phyloP scores from a whole-genome alignment of 1,140 invertebrate genomes.

The Monochamus saltuarius region DNA sequence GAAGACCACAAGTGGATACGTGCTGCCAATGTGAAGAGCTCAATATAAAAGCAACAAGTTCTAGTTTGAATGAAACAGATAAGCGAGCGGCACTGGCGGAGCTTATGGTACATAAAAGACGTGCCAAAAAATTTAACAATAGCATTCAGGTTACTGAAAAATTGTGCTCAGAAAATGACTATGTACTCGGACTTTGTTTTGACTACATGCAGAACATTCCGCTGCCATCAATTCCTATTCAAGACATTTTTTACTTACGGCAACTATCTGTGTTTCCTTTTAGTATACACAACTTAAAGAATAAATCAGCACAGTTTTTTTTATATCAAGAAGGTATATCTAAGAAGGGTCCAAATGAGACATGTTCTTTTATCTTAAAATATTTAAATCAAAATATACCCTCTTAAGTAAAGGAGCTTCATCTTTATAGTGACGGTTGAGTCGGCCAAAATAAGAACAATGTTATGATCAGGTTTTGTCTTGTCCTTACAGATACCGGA shows the following conservation, averaged over 20 bases:
- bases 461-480: too few relatives aligned
- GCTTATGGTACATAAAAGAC: slow-evolving; percentile 29
- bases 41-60: slow-evolving; percentile 13
- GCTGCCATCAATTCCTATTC: slow-evolving; percentile 21
- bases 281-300: slow-evolving; percentile 9
- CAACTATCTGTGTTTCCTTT: slow-evolving; percentile 6
- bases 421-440: too few relatives aligned
- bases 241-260: slow-evolving; percentile 14
- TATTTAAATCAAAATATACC: too few relatives aligned
- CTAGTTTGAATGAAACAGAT: slow-evolving; percentile 26
- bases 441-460: too few relatives aligned
- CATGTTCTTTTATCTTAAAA: too few relatives aligned
- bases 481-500: too few relatives aligned
- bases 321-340: too few relatives aligned
- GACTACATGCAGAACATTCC: slow-evolving; percentile 49
- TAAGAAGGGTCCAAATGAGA: too few relatives aligned
- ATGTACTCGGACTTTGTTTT: slow-evolving; percentile 34
- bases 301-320: too few relatives aligned
- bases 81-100: slow-evolving; percentile 41
- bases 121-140: slow-evolving; percentile 43
- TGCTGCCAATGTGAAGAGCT: slow-evolving; percentile 37
- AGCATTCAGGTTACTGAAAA: slow-evolving; percentile 30
- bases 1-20: slow-evolving; percentile 35
- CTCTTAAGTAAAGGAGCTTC: too few relatives aligned
- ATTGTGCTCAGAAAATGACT: slow-evolving; percentile 27